These are phyloP conservation scores for Temnothorax longispinosus DNA, from an alignment of 1,140 invertebrate species.

Conservation along the genomic window DNA sequence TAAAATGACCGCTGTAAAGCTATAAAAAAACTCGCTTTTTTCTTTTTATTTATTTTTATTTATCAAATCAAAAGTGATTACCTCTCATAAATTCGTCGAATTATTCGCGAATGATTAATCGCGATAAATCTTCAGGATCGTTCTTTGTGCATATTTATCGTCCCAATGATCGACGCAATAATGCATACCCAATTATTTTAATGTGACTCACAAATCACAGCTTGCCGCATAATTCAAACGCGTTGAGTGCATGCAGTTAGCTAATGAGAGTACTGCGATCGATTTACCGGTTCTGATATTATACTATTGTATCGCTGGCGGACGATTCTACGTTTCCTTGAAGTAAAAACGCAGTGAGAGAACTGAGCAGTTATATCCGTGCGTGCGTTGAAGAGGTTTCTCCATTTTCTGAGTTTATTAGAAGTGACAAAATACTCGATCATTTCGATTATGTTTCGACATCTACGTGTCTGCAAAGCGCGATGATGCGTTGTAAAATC, in stretches of 20 bases:
- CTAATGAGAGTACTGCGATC: slow-evolving; percentile 36
- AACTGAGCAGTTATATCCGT: neutral
- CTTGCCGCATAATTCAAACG: slow-evolving; percentile 3
- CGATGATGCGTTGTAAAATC: neutral
- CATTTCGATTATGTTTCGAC: neutral
- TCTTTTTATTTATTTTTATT: neutral
- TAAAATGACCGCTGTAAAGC: neutral
- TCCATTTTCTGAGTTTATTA: neutral
- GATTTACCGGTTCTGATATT: slow-evolving; percentile 5
- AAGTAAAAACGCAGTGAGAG: neutral
- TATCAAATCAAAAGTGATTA: neutral
- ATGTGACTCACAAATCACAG: slow-evolving; percentile 1
- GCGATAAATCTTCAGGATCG: neutral
- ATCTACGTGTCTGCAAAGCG: too few relatives aligned
- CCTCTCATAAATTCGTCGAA: neutral
- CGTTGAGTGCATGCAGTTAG: slow-evolving; percentile 26
- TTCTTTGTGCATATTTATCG: slow-evolving; percentile 29
- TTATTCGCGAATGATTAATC: neutral
- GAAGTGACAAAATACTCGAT: neutral
- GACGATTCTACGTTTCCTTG: neutral
- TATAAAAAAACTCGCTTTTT: neutral
- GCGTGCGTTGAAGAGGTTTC: neutral
- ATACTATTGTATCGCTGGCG: neutral
- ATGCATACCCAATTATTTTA: slow-evolving; percentile 19
- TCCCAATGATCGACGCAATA: neutral